These are phyloP conservation scores for Danio rerio DNA, from an alignment of 2,113 vertebrate species.

Conservation along the genomic window GRCz12tu NC_133176.1:3669501-3670000, in stretches of 20 bases:
- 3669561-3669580: no score
- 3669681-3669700: no score
- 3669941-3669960: conserved; percentile 52
- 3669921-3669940: conserved; percentile 65
- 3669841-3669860: conserved; percentile 56
- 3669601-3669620: no score
- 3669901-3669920: conserved; percentile 75
- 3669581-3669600: no score
- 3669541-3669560: no score
- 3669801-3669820: conserved; percentile 12
- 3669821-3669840: conserved; percentile 46
- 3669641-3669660: no score
- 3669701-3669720: conserved; percentile 20
- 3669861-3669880: conserved; percentile 66
- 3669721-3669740: conserved; percentile 59
- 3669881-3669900: conserved; percentile 74
- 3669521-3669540: no score
- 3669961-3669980: conserved; percentile 54
- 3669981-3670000: conserved; percentile 69
- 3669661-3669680: no score
- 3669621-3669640: no score
- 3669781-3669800: conserved; percentile 41
- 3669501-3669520: no score
- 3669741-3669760: conserved; percentile 16
- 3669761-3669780: conserved; percentile 39